A percentile compares a stretch with the other conserved stretches of the same genome.
Evolutionary conservation across 2,888 invertebrate genomes (phyloP).

Genomic region (Eupithecia insigniata): DNA sequence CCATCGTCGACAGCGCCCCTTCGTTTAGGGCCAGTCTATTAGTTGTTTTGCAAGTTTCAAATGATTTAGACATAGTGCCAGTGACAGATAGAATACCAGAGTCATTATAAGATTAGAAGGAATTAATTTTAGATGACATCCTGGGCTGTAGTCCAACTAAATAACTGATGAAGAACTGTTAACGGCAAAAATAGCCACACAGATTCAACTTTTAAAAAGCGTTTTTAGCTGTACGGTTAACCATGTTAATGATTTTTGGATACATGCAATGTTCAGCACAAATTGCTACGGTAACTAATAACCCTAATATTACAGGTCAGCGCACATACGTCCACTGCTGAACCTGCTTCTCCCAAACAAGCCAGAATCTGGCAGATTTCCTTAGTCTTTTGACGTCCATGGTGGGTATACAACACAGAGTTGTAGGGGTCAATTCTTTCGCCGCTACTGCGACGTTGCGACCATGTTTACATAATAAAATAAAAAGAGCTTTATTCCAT

Average conservation of each 20-base stretch:
- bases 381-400: no score
- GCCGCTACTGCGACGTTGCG: no score
- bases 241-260: neutral
- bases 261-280: neutral
- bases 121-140: constrained; percentile 11
- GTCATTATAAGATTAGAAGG: constrained; percentile 9
- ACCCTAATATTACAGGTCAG: neutral
- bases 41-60: neutral
- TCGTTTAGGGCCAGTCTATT: neutral
- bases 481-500: no score
- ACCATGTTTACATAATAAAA: no score
- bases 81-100: constrained; percentile 15
- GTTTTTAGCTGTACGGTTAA: neutral
- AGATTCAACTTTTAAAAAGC: neutral
- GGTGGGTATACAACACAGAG: no score
- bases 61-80: neutral
- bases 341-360: no score
- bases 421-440: no score
- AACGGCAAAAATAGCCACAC: neutral
- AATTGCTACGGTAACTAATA: neutral
- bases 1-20: neutral
- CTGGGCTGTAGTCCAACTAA: constrained; percentile 7
- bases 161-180: neutral
- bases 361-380: neutral
- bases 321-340: neutral